Conservation (phyloP, 2,113 vertebrate species). For the Loxodonta africana region DNA sequence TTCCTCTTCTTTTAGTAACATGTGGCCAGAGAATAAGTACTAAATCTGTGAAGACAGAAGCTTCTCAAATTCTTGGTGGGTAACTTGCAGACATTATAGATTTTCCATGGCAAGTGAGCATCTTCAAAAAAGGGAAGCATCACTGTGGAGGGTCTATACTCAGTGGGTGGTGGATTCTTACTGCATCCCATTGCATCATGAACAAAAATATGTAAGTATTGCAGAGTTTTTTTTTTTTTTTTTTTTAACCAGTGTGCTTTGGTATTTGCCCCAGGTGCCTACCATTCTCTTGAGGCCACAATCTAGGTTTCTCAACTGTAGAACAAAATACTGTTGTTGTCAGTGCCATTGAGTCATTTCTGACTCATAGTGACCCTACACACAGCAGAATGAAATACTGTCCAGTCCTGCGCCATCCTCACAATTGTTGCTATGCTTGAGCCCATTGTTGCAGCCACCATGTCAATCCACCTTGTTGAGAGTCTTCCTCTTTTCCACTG, state of each 20-base stretch:
- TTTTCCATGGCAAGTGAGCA: slow-evolving; percentile 92
- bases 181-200: slow-evolving; percentile 91
- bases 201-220: slow-evolving; percentile 73
- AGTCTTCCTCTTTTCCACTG: no score
- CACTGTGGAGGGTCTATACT: slow-evolving; percentile 93
- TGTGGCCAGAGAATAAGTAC: not conserved
- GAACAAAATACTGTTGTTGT: not conserved
- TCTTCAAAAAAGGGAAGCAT: slow-evolving; percentile 80
- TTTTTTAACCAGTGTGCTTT: not conserved
- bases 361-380: no score
- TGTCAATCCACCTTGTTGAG: no score
- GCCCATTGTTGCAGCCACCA: no score
- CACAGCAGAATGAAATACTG: no score
- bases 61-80: not conserved
- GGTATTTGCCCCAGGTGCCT: not conserved
- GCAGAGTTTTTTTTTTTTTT: not conserved
- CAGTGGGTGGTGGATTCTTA: slow-evolving; percentile 89
- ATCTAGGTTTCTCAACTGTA: not conserved
- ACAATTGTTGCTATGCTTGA: no score
- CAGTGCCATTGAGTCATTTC: no score
- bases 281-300: not conserved
- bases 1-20: not conserved
- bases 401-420: no score
- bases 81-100: not conserved
- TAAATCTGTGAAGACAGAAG: no score